These are phyloP conservation scores for Drepana arcuata DNA, from an alignment of 1,140 invertebrate genomes.

Conservation along the genomic window DNA sequence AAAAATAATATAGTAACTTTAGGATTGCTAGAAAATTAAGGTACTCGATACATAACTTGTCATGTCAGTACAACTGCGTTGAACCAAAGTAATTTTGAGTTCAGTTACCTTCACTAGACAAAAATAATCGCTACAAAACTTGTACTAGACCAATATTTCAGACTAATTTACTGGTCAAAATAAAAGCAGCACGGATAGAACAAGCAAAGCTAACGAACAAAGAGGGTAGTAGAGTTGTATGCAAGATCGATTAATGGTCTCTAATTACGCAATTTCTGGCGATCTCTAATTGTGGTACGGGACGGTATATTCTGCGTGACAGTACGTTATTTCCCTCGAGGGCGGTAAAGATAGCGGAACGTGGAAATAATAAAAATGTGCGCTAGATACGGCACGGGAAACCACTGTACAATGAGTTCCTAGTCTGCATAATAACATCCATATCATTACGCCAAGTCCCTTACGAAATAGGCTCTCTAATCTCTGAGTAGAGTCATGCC, in stretches of 20 bases:
- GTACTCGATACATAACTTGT: too few relatives aligned
- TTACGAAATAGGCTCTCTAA: too few relatives aligned
- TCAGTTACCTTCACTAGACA: neutral
- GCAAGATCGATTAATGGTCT: conserved; percentile 57
- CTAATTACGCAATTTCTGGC: conserved; percentile 68
- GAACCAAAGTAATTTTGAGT: too few relatives aligned
- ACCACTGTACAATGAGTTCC: too few relatives aligned
- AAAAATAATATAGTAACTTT: too few relatives aligned
- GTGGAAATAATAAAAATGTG: conserved; percentile 23
- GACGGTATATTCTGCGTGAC: conserved; percentile 64
- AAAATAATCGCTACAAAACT: too few relatives aligned
- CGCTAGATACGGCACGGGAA: conserved; percentile 20
- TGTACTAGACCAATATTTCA: conserved; percentile 11
- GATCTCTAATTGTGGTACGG: conserved; percentile 64
- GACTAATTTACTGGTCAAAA: conserved; percentile 5
- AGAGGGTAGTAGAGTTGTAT: conserved; percentile 29
- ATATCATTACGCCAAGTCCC: too few relatives aligned
- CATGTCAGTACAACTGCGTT: too few relatives aligned
- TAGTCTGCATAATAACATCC: too few relatives aligned
- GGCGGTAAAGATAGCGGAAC: conserved; percentile 60
- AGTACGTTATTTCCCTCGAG: conserved; percentile 64
- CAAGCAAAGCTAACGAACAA: conserved; percentile 8
- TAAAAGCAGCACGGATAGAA: conserved; percentile 4
- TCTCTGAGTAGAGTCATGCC: too few relatives aligned
- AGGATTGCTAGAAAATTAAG: too few relatives aligned